A percentile compares a stretch with the other conserved stretches of the same genome.
phyloP scores from a whole-genome alignment of 2,888 invertebrate species.

The Drosophila hawaiiensis region DNA sequence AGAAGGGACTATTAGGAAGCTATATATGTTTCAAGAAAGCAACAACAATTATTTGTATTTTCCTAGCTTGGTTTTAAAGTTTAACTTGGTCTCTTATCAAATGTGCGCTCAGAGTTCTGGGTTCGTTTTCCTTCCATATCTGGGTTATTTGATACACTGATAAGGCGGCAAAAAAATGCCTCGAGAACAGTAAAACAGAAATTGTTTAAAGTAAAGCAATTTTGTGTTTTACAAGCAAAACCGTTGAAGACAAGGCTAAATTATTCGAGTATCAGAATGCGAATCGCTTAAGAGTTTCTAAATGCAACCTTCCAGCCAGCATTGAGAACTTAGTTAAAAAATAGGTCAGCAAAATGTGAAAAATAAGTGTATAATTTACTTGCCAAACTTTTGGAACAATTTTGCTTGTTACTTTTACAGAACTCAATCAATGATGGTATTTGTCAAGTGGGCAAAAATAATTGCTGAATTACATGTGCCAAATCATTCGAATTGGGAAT shows the following conservation, averaged over 20 bases:
- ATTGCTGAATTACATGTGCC: slow-evolving; percentile 26
- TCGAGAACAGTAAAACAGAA: slow-evolving; percentile 9
- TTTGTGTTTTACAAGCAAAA: not conserved
- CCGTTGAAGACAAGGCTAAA: not conserved
- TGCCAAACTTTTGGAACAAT: not conserved
- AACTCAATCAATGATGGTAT: not conserved
- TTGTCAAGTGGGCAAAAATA: not conserved
- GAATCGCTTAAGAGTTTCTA: not conserved
- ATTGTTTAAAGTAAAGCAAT: not conserved
- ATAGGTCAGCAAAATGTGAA: not conserved
- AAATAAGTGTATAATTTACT: not conserved
- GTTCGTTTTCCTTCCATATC: slow-evolving; percentile 37
- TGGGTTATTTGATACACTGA: slow-evolving; percentile 68
- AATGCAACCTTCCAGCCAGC: not conserved
- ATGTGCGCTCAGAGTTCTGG: slow-evolving; percentile 28
- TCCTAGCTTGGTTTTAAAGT: slow-evolving; percentile 3
- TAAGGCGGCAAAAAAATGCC: slow-evolving; percentile 30
- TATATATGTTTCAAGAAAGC: slow-evolving; percentile 1
- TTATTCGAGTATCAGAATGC: not conserved
- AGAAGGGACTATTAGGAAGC: not conserved
- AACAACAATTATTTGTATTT: not conserved
- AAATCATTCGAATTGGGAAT: slow-evolving; percentile 32
- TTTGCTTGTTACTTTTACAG: not conserved
- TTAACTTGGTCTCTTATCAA: slow-evolving; percentile 41
- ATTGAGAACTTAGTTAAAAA: not conserved